Percentiles rank a stretch among this genome's conserved stretches.
phyloP scores from a whole-genome alignment of 2,797 vertebrate genomes.

The Myotis daubentonii region DNA sequence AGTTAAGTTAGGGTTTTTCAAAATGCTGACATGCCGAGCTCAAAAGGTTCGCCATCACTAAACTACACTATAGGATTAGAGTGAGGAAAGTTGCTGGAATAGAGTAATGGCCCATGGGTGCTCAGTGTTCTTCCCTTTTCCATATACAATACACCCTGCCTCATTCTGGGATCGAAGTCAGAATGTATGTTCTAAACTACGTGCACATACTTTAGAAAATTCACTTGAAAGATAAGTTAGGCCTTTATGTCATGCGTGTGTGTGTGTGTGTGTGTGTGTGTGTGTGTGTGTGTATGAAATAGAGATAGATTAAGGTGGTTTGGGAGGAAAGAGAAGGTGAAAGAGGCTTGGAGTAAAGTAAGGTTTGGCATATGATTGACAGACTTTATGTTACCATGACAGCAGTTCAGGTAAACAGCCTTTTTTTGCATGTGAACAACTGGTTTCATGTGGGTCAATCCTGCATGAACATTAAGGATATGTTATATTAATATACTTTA shows the following conservation, averaged over 20 bases:
- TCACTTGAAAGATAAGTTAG: slow-evolving; percentile 52
- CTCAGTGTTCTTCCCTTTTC: neutral
- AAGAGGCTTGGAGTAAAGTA: neutral
- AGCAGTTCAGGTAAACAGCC: neutral
- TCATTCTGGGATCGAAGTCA: neutral
- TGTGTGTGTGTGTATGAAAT: rapidly evolving
- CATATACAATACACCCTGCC: neutral
- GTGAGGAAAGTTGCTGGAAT: neutral
- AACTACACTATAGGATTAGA: neutral
- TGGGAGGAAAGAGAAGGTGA: neutral
- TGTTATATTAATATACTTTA: neutral
- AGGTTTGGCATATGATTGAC: neutral
- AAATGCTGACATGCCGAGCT: no score
- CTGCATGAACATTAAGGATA: slow-evolving; percentile 9
- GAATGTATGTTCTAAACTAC: neutral
- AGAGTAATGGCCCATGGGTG: neutral
- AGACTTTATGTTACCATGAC: neutral
- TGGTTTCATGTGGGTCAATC: neutral
- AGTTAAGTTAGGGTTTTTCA: no score
- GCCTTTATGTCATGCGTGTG: neutral
- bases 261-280: neutral
- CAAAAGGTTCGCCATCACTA: no score
- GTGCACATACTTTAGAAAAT: neutral
- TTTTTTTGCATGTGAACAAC: neutral
- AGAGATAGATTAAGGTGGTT: neutral